These are phyloP conservation scores for Bubalus kerabau DNA, from an alignment of 2,113 vertebrate species.

Conservation along the genomic window DNA sequence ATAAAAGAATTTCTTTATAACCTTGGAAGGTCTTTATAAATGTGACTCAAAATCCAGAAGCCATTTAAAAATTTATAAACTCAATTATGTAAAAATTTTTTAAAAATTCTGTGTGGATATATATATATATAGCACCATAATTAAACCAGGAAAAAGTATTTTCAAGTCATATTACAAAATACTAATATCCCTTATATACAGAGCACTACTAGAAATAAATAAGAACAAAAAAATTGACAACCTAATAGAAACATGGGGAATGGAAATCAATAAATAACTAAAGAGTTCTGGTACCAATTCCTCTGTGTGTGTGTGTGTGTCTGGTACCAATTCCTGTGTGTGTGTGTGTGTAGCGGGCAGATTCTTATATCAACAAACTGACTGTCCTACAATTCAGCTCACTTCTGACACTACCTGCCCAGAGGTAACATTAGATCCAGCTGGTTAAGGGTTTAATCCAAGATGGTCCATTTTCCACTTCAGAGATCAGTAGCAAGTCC, in stretches of 20 bases:
- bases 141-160: not conserved
- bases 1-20: not conserved
- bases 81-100: not conserved
- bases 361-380: not conserved
- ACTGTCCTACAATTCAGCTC: not conserved
- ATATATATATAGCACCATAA: not conserved
- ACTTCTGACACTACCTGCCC: not conserved
- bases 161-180: not conserved
- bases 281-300: not conserved
- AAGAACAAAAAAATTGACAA: not conserved
- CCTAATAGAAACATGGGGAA: not conserved
- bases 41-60: not conserved
- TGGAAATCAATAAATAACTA: not conserved
- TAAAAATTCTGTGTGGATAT: not conserved
- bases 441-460: not conserved
- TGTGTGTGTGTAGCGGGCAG: not conserved
- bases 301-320: not conserved
- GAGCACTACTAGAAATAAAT: not conserved
- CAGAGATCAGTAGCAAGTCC: not conserved
- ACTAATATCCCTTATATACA: not conserved
- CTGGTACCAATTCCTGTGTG: not conserved
- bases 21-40: not conserved
- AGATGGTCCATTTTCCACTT: not conserved
- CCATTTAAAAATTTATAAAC: not conserved
- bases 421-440: not conserved